Base-by-base conservation (phyloP, 2,113 vertebrate species). In the Prolemur simus region DNA sequence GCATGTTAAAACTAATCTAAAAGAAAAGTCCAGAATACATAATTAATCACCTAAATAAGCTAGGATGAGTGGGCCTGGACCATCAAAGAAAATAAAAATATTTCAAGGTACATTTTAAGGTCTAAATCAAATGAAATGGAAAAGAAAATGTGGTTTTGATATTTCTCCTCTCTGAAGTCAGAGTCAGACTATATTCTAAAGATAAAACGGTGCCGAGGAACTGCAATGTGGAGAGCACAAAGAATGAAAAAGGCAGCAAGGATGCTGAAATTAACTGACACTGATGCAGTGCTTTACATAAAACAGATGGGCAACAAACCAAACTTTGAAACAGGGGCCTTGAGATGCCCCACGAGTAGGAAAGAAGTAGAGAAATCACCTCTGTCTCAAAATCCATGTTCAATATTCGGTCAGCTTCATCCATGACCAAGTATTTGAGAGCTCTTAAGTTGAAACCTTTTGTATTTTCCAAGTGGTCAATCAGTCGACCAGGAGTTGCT, bases 301-400 rank as follows among this genome's bases (percentile, higher is more conserved):
- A 13, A 66, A 27, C 37, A 82, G n/a, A 0, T 39, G 9, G 42
- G 11, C 42, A 63, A 37, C 25, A 49, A 63, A 87, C 18, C 80
- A 6, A 45, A 90, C 18, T 86, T 47, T 96, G 56, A 88, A 95
- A 42, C 2, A 27, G n/a, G n/a, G 12, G 39, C 37, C 15, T 20
- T 89, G 71, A 78, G 49, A 73, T 45, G 60, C 21, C 45, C 85
- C 42, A 76, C n/a, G 29, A 91, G 5, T 60, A 78, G 3, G 3
- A 76, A 84, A 77, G 23, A 76, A 60, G 80, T 0, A 3, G 29
- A 60, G 69, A 90, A 66, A 95, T 93, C 95, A 99, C 99, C 99
- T 99, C 99, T 6, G 99, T 99, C 98, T 99, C 99, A 96, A 99
- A 99, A 98, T 99, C 99, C 99, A 99, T 99, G 98, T 99, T 99